phyloP scores from a whole-genome alignment of 2,797 vertebrate genomes.

The Bradypodion pumilum region DNA sequence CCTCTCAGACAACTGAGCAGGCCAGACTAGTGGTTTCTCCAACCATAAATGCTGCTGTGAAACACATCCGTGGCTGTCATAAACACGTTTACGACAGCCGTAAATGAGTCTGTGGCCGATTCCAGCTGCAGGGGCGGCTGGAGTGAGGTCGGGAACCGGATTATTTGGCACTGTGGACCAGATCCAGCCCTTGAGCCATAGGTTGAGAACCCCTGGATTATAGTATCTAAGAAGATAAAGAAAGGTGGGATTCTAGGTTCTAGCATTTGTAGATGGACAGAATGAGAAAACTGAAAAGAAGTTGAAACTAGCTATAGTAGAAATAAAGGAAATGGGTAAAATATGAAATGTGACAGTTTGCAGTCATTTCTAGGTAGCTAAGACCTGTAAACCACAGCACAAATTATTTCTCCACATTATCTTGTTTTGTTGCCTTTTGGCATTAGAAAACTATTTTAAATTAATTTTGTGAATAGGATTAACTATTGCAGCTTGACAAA shows the following conservation, averaged over 20 bases:
- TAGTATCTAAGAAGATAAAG: constrained; percentile 64
- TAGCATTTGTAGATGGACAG: constrained; percentile 53
- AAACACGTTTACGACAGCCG: no score
- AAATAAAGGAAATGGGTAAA: constrained; percentile 51
- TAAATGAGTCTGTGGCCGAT: no score
- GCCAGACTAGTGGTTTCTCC: no score
- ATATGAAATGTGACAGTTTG: constrained; percentile 56
- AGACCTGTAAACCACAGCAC: constrained; percentile 27
- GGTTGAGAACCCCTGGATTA: no score
- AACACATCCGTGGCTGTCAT: no score
- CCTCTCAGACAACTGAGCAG: no score
- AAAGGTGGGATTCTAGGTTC: constrained; percentile 59
- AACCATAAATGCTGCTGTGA: no score
- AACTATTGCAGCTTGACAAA: constrained; percentile 34
- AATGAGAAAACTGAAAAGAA: constrained; percentile 34
- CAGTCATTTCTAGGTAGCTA: constrained; percentile 39
- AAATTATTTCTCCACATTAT: constrained; percentile 30
- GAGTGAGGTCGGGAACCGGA: no score
- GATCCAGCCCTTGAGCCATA: no score
- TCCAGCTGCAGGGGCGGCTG: no score
- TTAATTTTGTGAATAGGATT: constrained; percentile 27
- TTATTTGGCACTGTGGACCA: no score
- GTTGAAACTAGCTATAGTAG: constrained; percentile 32
- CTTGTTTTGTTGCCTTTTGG: background rate
- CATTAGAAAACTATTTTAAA: constrained; percentile 33